Evolutionary conservation across 1,140 invertebrate genomes (phyloP), one percentile per base, ranked within the genome.

Genomic region (Diplogasteroides magnus): DNA sequence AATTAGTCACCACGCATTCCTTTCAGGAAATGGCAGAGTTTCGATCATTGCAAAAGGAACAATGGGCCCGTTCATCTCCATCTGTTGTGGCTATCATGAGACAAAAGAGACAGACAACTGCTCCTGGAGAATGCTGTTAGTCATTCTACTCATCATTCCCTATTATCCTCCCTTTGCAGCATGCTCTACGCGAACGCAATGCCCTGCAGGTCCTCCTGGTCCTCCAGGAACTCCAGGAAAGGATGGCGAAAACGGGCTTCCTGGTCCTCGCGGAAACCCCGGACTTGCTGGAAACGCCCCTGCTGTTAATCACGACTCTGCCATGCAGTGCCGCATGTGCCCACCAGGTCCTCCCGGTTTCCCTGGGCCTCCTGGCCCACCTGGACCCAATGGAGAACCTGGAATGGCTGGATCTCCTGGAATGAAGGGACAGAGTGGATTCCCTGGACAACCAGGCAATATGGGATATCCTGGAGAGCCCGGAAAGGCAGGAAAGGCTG

Each of bases 241-340:
- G 23, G 61, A 72, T 59, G 74, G 74, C 60, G 61, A 74, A 37
- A 37, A 56, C 27, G 74, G 66, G 13, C 61, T 66, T 56, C 66
- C 66, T 58, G 75, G 75, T 28, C 66, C 64, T 29, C 62, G 72
- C 29, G 75, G 75, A 63, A 6, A 58, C 2, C 72, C 72, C 3
- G 74, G 74, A 31, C 61, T 75, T n/a, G 67, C 67, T 31, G 74
- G 74, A 65, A 75, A 75, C 67, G 74, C 65, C 31, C 74, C 74
- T 2, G 63, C 74, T 11, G 61, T 75, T 37, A 69, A 61, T 58
- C 65, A 70, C 56, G 63, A 74, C 32, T 28, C 48, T 15, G 61
- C 70, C 29, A 66, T 67, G 31, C 64, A 75, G 28, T 75, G 74
- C 61, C 72, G 74, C 25, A 68, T 58, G 48, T 75, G 74, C 26